Evolutionary conservation across 1,140 invertebrate genomes (phyloP).

Genomic region (Drosophila serrata): DNA sequence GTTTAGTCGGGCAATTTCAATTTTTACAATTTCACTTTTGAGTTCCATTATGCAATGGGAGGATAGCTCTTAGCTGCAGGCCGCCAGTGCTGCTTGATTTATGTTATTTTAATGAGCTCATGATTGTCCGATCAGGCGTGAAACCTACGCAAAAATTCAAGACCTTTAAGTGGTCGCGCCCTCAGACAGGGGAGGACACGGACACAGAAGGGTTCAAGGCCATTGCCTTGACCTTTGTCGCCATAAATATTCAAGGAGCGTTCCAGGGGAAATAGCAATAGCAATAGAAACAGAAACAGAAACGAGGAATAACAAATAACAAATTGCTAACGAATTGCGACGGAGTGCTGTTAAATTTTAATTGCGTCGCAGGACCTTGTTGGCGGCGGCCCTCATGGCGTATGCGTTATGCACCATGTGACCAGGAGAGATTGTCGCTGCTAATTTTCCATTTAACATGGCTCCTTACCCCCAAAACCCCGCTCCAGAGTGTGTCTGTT

Average conservation of each 20-base stretch:
- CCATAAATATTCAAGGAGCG: constrained; percentile 56
- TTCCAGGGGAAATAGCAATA: constrained; percentile 1
- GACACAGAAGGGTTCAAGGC: constrained; percentile 60
- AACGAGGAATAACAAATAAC: constrained; percentile 23
- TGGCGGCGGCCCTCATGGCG: constrained; percentile 32
- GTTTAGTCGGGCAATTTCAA: constrained; percentile 41
- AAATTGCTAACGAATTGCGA: constrained; percentile 43
- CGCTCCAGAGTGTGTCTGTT: constrained; percentile 35
- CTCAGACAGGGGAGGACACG: neutral
- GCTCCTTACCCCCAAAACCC: neutral
- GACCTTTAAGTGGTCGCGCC: constrained; percentile 23
- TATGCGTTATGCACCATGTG: constrained; percentile 50
- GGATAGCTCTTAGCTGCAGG: constrained; percentile 26
- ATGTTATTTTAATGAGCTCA: constrained; percentile 77
- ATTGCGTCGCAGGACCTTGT: constrained; percentile 54
- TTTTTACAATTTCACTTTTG: constrained; percentile 34
- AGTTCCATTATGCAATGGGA: constrained; percentile 54
- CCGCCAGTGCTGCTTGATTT: constrained; percentile 61
- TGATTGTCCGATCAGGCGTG: constrained; percentile 38
- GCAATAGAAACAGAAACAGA: neutral
- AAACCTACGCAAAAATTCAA: constrained; percentile 32
- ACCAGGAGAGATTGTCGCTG: constrained; percentile 56
- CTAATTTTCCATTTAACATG: constrained; percentile 56
- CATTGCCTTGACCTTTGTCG: constrained; percentile 56
- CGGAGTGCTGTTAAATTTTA: constrained; percentile 69